Percentiles rank a stretch among this genome's conserved stretches.
Conservation (phyloP, 2,797 vertebrate genomes). For the Tiaroga cobitis region DNA sequence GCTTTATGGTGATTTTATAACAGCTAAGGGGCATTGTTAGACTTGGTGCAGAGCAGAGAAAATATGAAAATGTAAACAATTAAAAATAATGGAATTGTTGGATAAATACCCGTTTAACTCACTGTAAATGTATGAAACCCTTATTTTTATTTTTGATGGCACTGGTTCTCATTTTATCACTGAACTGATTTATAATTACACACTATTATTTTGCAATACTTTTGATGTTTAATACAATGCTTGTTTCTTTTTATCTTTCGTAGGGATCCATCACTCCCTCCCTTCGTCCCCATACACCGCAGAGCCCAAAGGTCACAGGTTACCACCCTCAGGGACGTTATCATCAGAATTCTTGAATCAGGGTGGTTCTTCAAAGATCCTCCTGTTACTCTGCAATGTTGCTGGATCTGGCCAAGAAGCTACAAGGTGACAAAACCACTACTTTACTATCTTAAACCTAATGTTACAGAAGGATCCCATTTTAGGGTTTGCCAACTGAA, state of each 20-base stretch:
- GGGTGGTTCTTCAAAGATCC: constrained; percentile 73
- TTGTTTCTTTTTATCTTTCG: neutral
- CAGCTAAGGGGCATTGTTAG: neutral
- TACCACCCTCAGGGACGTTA: constrained; percentile 70
- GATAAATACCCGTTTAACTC: neutral
- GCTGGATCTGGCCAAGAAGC: constrained; percentile 80
- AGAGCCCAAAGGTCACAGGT: constrained; percentile 69
- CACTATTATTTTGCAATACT: neutral
- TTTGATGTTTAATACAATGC: neutral
- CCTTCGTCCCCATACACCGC: constrained; percentile 79
- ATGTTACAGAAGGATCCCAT: neutral
- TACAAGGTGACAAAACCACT: constrained; percentile 76
- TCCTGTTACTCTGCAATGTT: constrained; percentile 89
- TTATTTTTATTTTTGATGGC: neutral
- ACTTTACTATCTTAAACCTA: neutral
- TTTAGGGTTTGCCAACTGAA: neutral
- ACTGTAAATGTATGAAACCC: neutral
- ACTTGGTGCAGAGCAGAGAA: neutral
- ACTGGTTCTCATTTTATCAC: neutral
- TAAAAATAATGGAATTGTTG: neutral
- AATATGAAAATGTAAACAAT: neutral
- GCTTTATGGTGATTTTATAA: neutral
- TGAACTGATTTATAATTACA: neutral
- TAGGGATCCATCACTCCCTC: constrained; percentile 86
- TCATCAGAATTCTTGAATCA: constrained; percentile 84